Conservation (phyloP, 1,140 invertebrate genomes). For the Phymastichus coffea region DNA sequence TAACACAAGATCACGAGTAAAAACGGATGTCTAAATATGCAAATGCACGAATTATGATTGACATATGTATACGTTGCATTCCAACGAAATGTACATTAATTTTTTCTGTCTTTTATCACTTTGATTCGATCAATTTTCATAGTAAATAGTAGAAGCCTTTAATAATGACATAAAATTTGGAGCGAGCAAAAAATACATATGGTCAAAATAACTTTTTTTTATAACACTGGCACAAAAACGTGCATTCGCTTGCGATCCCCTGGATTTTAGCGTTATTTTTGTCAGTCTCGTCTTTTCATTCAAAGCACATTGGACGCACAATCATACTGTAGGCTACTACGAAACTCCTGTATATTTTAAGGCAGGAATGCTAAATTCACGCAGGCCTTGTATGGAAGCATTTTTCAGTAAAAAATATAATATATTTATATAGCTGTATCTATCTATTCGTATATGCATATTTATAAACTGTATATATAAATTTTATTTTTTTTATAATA, state of each 20-base stretch:
- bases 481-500: conserved; percentile 26
- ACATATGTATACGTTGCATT: conserved; percentile 21
- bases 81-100: conserved; percentile 28
- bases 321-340: conserved; percentile 44
- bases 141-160: conserved; percentile 24
- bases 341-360: conserved; percentile 45
- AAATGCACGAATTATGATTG: conserved; percentile 20
- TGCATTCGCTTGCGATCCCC: conserved; percentile 35
- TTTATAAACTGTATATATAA: conserved; percentile 35
- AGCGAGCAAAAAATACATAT: conserved; percentile 9
- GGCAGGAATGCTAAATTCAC: conserved; percentile 43
- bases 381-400: conserved; percentile 45
- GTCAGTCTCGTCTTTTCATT: conserved; percentile 30
- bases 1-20: conserved; percentile 7
- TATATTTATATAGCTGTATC: conserved; percentile 24
- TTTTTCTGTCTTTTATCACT: conserved; percentile 22
- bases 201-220: conserved; percentile 15
- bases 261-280: conserved; percentile 15
- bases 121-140: conserved; percentile 25
- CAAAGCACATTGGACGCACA: conserved; percentile 43
- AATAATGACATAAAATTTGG: conserved; percentile 14
- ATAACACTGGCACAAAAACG: conserved; percentile 25
- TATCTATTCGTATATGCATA: conserved; percentile 30
- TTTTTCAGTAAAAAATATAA: conserved; percentile 42
- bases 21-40: conserved; percentile 15